Evolutionary conservation across 2,113 vertebrate genomes (phyloP).

Genomic region (Pygoscelis antarcticus): DNA sequence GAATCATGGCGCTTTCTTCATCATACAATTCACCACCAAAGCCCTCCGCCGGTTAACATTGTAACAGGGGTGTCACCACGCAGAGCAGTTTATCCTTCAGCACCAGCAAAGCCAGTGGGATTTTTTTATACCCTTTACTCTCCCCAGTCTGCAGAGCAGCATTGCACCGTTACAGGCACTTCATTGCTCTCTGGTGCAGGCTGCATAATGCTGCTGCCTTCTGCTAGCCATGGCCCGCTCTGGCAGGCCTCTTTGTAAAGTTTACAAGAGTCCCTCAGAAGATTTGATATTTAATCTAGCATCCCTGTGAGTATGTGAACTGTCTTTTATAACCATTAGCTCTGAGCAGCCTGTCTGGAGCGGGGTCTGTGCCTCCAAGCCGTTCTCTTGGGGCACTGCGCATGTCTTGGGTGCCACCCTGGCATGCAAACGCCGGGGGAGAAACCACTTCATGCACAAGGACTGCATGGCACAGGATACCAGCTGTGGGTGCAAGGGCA

Average conservation of each 20-base stretch:
- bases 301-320: not conserved
- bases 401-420: fast-evolving
- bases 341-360: not conserved
- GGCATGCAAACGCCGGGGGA: fast-evolving
- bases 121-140: not conserved
- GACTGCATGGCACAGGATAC: fast-evolving
- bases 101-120: not conserved
- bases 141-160: not conserved
- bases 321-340: fast-evolving
- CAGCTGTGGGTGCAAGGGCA: fast-evolving
- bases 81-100: not conserved
- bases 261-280: not conserved
- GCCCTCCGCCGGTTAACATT: not conserved
- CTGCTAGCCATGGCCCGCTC: not conserved
- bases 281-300: not conserved
- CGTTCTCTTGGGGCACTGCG: fast-evolving
- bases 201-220: not conserved
- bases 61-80: not conserved
- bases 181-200: not conserved
- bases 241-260: not conserved
- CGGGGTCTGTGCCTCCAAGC: not conserved
- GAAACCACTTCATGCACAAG: fast-evolving
- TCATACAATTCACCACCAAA: not conserved
- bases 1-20: conserved; percentile 13
- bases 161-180: not conserved